Base-by-base conservation (phyloP, 2,888 invertebrate genomes). In the Pandemis heparana region DNA sequence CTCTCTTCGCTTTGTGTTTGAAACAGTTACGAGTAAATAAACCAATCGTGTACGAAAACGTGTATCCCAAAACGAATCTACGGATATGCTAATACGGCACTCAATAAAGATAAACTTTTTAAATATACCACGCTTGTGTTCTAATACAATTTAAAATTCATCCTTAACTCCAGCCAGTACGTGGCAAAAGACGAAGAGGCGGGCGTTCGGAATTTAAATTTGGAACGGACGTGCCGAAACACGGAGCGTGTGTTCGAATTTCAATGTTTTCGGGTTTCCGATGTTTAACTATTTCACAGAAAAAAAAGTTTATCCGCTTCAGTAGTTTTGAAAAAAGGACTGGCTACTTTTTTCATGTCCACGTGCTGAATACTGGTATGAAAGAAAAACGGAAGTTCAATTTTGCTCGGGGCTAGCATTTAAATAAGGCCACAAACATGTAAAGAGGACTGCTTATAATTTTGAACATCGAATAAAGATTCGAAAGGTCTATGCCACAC, bases 161-260 rank as follows among this genome's bases (percentile, higher is more conserved):
- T 87, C 85, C 86, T 88, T 86, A 87, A 86, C 86, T 86, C 82
- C 79, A 80, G 79, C 79, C 77, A 81, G 87, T 87, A 87, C 88
- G 89, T 87, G 89, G 88, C 84, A 82, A 85, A 85, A 87, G 83
- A 83, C 85, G 83, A 83, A 83, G 82, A 86, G 85, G 82, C 86
- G 90, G 89, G 89, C 88, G 89, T 88, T 79, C 83, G 80, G 88
- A 91, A 92, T 92, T 92, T 88, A 91, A 92, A 92, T 92, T 93
- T 90, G 85, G 82, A 77, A 81, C 83, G 83, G 84, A 83, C 90
- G 88, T 87, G 86, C 85, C 83, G 83, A 86, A 86, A 82, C 81
- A 78, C 75, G 81, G 79, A 79, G 81, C 82, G 84, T 89, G 87
- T 87, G 87, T 88, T 86, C 87, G 85, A 87, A 87, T 81, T 84